phyloP scores from a whole-genome alignment of 2,888 invertebrate genomes.

The Epiperipatus broadwayi region DNA sequence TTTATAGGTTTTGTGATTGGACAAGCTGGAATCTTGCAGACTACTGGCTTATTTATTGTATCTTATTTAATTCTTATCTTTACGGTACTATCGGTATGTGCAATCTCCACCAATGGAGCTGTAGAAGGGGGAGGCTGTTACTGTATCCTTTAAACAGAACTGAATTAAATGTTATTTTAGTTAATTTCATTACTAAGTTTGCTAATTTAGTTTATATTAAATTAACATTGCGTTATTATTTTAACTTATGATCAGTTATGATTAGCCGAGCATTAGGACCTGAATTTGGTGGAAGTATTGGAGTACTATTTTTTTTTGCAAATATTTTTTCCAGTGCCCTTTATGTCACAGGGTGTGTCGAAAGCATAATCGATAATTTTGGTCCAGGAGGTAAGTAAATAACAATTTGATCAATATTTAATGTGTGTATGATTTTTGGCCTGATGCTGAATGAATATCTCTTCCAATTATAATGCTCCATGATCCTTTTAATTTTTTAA shows the following conservation, averaged over 20 bases:
- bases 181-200: conserved; percentile 9
- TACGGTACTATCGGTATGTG: conserved; percentile 91
- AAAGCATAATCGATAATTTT: conserved; percentile 51
- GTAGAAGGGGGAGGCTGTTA: conserved; percentile 98
- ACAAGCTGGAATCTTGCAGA: conserved; percentile 74
- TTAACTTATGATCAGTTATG: conserved; percentile 52
- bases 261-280: conserved; percentile 93
- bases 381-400: conserved; percentile 31
- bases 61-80: conserved; percentile 87
- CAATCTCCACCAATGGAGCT: conserved; percentile 96
- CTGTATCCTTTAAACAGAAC: conserved; percentile 48
- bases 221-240: conserved; percentile 11
- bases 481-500: no score
- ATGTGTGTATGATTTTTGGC: conserved; percentile 21
- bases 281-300: conserved; percentile 97
- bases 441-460: background rate
- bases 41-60: conserved; percentile 64
- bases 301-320: conserved; percentile 89
- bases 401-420: background rate
- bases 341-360: conserved; percentile 85
- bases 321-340: conserved; percentile 93
- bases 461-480: background rate
- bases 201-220: conserved; percentile 1
- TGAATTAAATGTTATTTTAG: conserved; percentile 16
- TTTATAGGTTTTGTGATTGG: conserved; percentile 82